These are phyloP conservation scores for Nothura maculosa DNA, from an alignment of 2,797 vertebrate genomes.

Conservation along the genomic window DNA sequence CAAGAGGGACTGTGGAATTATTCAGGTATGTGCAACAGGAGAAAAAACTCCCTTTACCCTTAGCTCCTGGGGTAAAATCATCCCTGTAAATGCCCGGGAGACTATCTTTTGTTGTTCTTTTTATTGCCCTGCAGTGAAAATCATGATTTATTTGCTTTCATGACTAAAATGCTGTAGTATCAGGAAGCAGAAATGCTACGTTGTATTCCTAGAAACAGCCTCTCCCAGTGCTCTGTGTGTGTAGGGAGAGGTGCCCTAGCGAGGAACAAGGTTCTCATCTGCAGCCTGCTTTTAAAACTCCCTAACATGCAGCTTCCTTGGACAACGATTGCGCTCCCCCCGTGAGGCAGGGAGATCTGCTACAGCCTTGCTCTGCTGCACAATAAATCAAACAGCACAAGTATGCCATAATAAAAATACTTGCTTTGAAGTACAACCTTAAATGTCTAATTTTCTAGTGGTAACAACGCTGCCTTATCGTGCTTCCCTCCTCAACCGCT, in stretches of 20 bases:
- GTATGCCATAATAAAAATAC: conserved; percentile 78
- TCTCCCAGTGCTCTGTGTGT: neutral
- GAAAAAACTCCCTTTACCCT: neutral
- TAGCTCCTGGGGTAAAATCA: neutral
- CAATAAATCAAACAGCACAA: conserved; percentile 80
- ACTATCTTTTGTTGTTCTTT: neutral
- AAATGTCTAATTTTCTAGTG: conserved; percentile 78
- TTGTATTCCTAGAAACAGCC: neutral
- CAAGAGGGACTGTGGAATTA: neutral
- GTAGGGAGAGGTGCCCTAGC: neutral
- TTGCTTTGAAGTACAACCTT: conserved; percentile 82
- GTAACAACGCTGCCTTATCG: conserved; percentile 74
- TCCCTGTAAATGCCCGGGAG: neutral
- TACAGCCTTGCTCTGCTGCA: conserved; percentile 64
- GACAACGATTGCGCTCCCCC: conserved; percentile 38
- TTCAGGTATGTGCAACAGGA: neutral
- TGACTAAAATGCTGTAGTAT: neutral
- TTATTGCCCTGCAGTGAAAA: conserved; percentile 15
- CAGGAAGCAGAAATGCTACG: neutral
- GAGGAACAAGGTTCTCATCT: neutral
- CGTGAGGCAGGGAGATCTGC: conserved; percentile 67
- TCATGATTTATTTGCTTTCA: neutral
- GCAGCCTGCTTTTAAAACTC: conserved; percentile 44
- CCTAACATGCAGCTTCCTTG: conserved; percentile 47
- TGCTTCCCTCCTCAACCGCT: too few species aligned